Evolutionary conservation across 2,113 vertebrate species (phyloP), one percentile per base, ranked within the genome.

Genomic region (Ranitomeya imitator): DNA sequence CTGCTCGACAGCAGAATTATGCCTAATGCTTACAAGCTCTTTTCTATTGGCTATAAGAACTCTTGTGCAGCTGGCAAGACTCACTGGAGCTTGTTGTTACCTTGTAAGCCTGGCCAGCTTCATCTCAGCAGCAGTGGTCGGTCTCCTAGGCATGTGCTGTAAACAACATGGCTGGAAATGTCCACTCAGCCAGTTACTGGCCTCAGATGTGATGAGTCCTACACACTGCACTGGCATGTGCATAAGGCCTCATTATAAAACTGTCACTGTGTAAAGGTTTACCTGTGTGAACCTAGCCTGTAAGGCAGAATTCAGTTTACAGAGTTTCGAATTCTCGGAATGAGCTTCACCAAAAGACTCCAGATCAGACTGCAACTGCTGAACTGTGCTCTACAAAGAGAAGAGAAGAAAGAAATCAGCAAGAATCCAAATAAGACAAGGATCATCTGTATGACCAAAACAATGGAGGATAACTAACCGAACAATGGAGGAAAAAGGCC

Each of bases 321-420:
- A 83, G 57, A 95, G 91, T 21, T 92, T 89, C 21, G 83, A 87
- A 11, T 92, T 93, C 86, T 92, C 92, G 79, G 89, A 90, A 23
- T 0, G 13, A n/a, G 71, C 88, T 85, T 93, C 92, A 83, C 88
- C 80, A 18, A 94, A 73, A 67, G 88, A 89, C 0, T 92, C 90
- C 14, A 94, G 55, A 23, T 95, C 93, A 87, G 93, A 89, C 86
- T 95, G 91, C 26, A 94, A 91, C 52, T 95, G 93, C 83, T 93
- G 89, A 67, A 92, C 90, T 90, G 89, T 92, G 31, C 88, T 89
- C 91, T 94, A 37, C 0, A 90, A 45, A 31, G 80, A 88, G 88
- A 87, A 31, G 0, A 91, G 26, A n/a, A 65, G 26, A 76, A 52
- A 52, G 18, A 76, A 52, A 76, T 52, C 16, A 51, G 73, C 26